Evolutionary conservation across 2,888 invertebrate genomes (phyloP).

Genomic region (Micoletzkya japonica): DNA sequence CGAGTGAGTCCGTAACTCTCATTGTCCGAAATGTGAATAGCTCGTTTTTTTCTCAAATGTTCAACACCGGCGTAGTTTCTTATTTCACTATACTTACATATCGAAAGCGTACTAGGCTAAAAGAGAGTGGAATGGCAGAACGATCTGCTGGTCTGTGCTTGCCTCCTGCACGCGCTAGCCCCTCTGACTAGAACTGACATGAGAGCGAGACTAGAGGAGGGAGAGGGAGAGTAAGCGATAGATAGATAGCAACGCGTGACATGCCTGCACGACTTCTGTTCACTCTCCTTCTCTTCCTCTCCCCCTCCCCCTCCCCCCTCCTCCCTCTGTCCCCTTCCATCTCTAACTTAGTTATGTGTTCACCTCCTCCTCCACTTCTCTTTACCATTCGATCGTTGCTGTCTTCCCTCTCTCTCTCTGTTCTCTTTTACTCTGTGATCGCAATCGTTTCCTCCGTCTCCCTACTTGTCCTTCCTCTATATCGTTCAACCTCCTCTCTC

Average conservation of each 20-base stretch:
- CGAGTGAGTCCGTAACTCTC: no score
- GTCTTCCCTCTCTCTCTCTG: neutral
- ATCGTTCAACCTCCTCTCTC: no score
- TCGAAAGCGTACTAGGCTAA: no score
- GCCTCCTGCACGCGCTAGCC: no score
- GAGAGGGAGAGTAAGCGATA: slow-evolving; percentile 23
- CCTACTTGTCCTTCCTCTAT: neutral
- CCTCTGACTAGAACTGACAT: no score
- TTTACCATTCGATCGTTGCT: slow-evolving; percentile 2
- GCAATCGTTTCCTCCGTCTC: neutral
- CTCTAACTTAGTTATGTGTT: slow-evolving; percentile 1
- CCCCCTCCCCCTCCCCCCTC: neutral
- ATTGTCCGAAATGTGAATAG: no score
- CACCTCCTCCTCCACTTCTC: slow-evolving; percentile 18
- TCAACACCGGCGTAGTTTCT: no score
- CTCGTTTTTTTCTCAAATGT: no score
- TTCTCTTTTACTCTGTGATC: neutral
- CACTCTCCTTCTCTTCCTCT: neutral
- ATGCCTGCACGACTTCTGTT: neutral
- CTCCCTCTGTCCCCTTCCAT: neutral
- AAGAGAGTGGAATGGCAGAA: no score
- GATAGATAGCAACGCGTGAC: no score
- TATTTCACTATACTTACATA: no score
- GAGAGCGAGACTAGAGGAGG: slow-evolving; percentile 12
- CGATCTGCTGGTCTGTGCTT: no score